Evolutionary conservation across 2,113 vertebrate genomes (phyloP).

Genomic region (Daboia siamensis): DNA sequence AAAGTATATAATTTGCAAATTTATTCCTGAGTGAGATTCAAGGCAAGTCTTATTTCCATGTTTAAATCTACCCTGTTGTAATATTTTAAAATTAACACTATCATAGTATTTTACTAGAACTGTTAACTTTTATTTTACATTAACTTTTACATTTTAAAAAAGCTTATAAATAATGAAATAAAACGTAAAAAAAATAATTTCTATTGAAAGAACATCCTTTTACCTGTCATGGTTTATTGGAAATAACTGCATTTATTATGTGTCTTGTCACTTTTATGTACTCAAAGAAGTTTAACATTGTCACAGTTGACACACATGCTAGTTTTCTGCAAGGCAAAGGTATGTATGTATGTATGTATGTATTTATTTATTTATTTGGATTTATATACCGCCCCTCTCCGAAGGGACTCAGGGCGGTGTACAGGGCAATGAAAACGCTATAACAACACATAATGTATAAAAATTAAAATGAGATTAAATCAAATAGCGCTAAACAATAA

Average conservation of each 20-base stretch:
- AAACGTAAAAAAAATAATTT: not conserved
- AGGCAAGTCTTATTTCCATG: not conserved
- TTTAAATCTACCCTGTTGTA: not conserved
- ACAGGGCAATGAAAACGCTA: too few species aligned
- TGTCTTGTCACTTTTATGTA: not conserved
- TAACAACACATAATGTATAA: too few species aligned
- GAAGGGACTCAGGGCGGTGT: too few species aligned
- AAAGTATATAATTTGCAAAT: not conserved
- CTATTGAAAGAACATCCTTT: not conserved
- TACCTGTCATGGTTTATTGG: not conserved
- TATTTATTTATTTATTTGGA: too few species aligned
- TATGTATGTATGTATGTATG: too few species aligned
- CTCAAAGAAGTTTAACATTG: not conserved
- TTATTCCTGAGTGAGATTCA: not conserved
- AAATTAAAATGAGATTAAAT: too few species aligned
- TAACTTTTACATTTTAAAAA: not conserved
- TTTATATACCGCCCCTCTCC: too few species aligned
- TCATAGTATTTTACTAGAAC: not conserved
- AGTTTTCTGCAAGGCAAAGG: not conserved
- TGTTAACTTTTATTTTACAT: not conserved
- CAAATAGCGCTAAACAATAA: too few species aligned
- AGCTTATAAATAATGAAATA: not conserved
- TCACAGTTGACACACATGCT: not conserved
- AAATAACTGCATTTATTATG: not conserved
- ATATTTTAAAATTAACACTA: not conserved